Percentiles rank a stretch among this genome's conserved stretches.
Conservation (phyloP, 2,113 vertebrate genomes). For the Semnornis frantzii region DNA sequence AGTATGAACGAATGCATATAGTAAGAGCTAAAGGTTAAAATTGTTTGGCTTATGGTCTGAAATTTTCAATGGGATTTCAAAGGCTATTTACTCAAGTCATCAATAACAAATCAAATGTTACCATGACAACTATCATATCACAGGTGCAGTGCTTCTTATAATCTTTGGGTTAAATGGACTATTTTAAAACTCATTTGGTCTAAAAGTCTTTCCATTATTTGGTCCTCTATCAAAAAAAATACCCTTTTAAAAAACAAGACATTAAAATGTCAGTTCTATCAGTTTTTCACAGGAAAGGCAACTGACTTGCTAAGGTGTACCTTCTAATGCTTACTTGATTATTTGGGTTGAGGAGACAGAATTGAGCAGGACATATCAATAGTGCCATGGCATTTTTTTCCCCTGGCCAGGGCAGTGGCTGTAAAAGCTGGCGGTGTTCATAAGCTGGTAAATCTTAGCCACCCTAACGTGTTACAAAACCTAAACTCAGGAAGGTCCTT, state of each 20-base stretch:
- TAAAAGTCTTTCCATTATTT: neutral
- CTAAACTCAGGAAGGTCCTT: neutral
- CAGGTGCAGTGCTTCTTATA: neutral
- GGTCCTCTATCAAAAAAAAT: neutral
- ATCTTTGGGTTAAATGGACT: conserved; percentile 14
- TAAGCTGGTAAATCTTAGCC: neutral
- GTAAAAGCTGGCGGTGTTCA: neutral
- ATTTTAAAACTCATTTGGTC: neutral
- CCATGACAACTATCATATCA: conserved; percentile 46
- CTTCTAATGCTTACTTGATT: neutral
- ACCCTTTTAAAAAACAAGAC: neutral
- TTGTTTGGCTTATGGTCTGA: conserved; percentile 1
- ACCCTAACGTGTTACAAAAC: neutral
- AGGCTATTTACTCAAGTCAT: conserved; percentile 60
- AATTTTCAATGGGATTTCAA: conserved; percentile 33
- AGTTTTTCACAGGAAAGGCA: neutral
- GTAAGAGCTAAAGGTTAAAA: neutral
- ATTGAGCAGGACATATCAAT: neutral
- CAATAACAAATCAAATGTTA: conserved; percentile 62
- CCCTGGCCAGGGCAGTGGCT: neutral
- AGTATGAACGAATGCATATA: neutral
- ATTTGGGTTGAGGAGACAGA: neutral
- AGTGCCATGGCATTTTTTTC: neutral
- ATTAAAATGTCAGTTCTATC: neutral
- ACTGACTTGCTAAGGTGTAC: neutral